Evolutionary conservation across 2,797 vertebrate species (phyloP).

Genomic region (Graptemys geographica): DNA sequence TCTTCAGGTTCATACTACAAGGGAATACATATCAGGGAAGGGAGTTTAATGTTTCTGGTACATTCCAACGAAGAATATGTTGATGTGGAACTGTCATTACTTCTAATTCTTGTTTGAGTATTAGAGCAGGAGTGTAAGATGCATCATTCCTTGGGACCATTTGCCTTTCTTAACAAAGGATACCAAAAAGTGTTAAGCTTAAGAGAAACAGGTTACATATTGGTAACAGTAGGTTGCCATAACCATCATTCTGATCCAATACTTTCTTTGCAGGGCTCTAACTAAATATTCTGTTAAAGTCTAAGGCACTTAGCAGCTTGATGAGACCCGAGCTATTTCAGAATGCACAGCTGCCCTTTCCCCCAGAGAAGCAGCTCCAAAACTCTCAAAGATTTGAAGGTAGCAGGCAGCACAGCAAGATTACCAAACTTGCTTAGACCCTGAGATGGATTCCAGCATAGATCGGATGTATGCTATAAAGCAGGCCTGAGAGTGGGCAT

Average conservation of each 20-base stretch:
- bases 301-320: constrained; percentile 22
- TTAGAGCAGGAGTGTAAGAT: neutral
- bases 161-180: constrained; percentile 11
- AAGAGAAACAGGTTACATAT: constrained; percentile 50
- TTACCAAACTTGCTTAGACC: constrained; percentile 48
- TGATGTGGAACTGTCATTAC: neutral
- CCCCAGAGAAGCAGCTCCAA: constrained; percentile 16
- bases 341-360: neutral
- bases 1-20: neutral
- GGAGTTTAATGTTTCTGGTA: neutral
- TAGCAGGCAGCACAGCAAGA: neutral
- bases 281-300: constrained; percentile 46
- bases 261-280: neutral
- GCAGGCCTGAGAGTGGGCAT: constrained; percentile 52
- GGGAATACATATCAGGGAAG: fast-evolving
- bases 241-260: constrained; percentile 49
- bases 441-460: constrained; percentile 26
- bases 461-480: constrained; percentile 41
- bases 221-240: constrained; percentile 45
- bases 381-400: constrained; percentile 6
- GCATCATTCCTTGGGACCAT: neutral
- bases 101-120: neutral
- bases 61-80: neutral
- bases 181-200: constrained; percentile 13
- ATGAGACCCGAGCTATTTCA: constrained; percentile 12